Conservation (phyloP, 2,888 invertebrate genomes). For the Micropterix aruncella region DNA sequence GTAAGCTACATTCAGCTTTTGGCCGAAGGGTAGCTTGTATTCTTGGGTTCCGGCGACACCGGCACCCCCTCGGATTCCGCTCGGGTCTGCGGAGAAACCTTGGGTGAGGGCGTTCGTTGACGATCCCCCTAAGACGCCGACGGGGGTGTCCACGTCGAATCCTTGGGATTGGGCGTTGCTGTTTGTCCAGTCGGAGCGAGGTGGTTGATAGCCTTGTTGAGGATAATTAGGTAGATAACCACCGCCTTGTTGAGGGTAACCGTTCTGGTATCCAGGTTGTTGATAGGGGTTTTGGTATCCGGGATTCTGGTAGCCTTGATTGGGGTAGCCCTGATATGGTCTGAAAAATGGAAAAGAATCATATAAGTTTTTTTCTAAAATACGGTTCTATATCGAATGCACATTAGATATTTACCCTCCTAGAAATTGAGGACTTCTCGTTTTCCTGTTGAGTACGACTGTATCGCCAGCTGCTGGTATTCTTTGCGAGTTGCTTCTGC, state of each 20-base stretch:
- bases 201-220: background rate
- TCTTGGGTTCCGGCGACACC: conserved; percentile 23
- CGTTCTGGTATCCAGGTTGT: background rate
- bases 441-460: background rate
- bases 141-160: conserved; percentile 10
- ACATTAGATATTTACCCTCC: too few relatives aligned
- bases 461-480: background rate
- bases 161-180: background rate
- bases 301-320: too few relatives aligned
- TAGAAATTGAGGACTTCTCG: background rate
- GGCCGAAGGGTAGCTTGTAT: conserved; percentile 24
- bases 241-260: background rate
- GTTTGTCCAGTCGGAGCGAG: too few relatives aligned
- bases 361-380: too few relatives aligned
- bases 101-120: conserved; percentile 22
- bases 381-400: too few relatives aligned
- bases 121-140: conserved; percentile 20
- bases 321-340: too few relatives aligned
- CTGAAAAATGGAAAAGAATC: too few relatives aligned
- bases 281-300: background rate
- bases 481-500: background rate
- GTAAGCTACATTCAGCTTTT: conserved; percentile 22
- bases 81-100: conserved; percentile 17
- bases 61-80: conserved; percentile 15
- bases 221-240: background rate